phyloP scores from a whole-genome alignment of 2,113 vertebrate species.

The Sinocyclocheilus anophthalmus region DNA sequence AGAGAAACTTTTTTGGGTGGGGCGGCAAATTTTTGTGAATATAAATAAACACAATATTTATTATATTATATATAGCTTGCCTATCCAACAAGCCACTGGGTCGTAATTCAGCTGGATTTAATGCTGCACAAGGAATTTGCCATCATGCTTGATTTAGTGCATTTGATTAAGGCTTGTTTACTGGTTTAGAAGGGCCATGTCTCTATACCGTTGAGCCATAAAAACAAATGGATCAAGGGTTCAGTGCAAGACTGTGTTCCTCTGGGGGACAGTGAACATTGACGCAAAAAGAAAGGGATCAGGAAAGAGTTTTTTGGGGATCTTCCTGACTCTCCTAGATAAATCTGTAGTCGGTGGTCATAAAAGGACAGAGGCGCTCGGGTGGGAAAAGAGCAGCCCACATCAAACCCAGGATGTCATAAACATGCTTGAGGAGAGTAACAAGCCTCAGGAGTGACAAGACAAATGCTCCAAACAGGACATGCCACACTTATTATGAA shows the following conservation, averaged over 20 bases:
- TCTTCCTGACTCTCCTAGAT: conserved; percentile 43
- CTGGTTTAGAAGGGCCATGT: conserved; percentile 20
- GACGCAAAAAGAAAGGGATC: conserved; percentile 18
- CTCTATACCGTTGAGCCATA: conserved; percentile 29
- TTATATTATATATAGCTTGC: background rate
- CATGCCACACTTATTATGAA: conserved; percentile 44
- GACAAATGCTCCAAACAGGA: conserved; percentile 54
- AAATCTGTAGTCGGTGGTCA: conserved; percentile 48
- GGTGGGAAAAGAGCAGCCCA: conserved; percentile 16
- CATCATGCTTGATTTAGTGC: background rate
- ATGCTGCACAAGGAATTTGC: background rate
- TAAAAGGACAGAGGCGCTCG: conserved; percentile 39
- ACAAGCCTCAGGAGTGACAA: conserved; percentile 44
- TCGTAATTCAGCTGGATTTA: background rate
- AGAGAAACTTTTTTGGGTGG: too few species aligned
- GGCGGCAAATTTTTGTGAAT: background rate
- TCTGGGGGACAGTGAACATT: background rate
- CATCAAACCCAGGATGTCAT: conserved; percentile 53
- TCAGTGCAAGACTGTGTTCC: background rate
- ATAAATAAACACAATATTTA: background rate
- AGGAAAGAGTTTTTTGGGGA: conserved; percentile 19
- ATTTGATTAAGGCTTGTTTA: conserved; percentile 38
- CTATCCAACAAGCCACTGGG: background rate
- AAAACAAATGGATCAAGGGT: conserved; percentile 32
- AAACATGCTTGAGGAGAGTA: conserved; percentile 48